Evolutionary conservation across 2,797 vertebrate species (phyloP).

Genomic region (Bradypus variegatus): DNA sequence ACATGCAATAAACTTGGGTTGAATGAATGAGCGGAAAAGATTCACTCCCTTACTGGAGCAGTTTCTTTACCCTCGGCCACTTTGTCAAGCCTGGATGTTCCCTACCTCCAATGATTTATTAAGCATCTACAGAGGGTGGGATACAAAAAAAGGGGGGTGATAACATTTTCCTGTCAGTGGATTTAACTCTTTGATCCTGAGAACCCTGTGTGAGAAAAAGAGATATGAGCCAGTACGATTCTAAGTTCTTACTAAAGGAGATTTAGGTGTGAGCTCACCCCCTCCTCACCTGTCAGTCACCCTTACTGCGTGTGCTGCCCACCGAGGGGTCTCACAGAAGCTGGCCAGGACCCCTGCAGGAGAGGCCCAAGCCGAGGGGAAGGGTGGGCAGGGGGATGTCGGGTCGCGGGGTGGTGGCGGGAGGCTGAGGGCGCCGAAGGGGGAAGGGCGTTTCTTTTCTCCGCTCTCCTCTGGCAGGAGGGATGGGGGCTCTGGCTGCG

Average conservation of each 20-base stretch:
- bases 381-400: neutral
- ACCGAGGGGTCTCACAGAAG: neutral
- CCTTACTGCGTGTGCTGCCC: neutral
- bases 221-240: fast-evolving
- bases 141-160: neutral
- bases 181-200: neutral
- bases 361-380: neutral
- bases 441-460: neutral
- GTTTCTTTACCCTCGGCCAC: neutral
- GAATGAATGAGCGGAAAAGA: no score
- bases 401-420: neutral
- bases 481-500: slow-evolving; percentile 86
- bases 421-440: no score
- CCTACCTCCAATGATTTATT: neutral
- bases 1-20: no score
- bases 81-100: neutral
- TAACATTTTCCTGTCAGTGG: neutral
- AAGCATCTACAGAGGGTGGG: neutral
- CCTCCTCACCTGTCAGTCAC: neutral
- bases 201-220: neutral
- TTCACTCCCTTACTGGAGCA: neutral
- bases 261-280: fast-evolving
- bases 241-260: neutral
- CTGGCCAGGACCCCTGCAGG: neutral
- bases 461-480: slow-evolving; percentile 73